These are phyloP conservation scores for Steatornis caripensis DNA, from an alignment of 2,113 vertebrate species.

Conservation along the genomic window DNA sequence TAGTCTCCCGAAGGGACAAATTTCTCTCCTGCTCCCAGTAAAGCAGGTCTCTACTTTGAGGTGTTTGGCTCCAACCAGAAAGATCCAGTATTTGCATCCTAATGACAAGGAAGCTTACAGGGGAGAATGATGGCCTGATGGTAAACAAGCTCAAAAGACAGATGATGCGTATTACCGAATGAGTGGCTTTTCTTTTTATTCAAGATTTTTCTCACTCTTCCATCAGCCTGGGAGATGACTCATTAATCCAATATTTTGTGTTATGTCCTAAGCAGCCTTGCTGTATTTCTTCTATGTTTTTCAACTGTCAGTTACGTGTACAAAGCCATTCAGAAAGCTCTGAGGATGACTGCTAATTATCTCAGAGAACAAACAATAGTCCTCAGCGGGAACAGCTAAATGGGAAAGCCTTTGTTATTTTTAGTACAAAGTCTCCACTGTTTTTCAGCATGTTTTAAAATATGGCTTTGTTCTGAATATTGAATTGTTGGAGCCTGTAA, in stretches of 20 bases:
- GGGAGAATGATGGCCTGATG: neutral
- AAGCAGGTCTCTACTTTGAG: neutral
- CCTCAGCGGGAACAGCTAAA: conserved; percentile 3
- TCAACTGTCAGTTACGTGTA: neutral
- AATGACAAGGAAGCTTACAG: neutral
- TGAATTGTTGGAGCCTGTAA: neutral
- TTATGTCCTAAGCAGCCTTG: neutral
- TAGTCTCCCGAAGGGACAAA: neutral
- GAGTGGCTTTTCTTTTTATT: neutral
- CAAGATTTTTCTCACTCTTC: neutral
- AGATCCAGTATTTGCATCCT: neutral
- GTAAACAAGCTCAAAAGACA: neutral
- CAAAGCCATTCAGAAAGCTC: conserved; percentile 2
- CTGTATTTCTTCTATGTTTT: neutral
- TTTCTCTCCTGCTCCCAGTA: neutral
- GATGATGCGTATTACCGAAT: neutral
- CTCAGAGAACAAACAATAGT: neutral
- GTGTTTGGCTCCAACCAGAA: neutral
- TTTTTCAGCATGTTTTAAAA: neutral
- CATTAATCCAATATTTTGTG: neutral
- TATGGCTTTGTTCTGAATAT: neutral
- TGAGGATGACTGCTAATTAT: conserved; percentile 31
- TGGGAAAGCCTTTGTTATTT: conserved; percentile 37
- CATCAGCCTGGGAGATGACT: neutral
- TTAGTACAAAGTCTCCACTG: neutral